Conservation (phyloP, 2,888 invertebrate species). For the Gastracanthus pulcherrimus region DNA sequence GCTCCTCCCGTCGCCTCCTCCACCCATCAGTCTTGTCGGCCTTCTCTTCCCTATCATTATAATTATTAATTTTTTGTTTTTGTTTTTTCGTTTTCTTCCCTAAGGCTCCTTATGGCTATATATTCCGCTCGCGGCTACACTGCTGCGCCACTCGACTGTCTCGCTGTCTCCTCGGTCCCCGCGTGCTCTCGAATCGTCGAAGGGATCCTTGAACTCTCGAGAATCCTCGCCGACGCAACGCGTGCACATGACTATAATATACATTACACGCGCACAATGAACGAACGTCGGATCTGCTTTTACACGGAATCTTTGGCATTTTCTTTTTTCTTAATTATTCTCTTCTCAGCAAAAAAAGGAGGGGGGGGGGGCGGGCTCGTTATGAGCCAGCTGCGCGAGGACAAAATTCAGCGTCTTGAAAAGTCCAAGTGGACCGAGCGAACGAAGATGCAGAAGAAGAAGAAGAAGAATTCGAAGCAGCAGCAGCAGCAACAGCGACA, state of each 20-base stretch:
- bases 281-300: no score
- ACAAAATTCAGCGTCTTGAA: no score
- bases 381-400: no score
- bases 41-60: neutral
- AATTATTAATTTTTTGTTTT: neutral
- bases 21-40: slow-evolving; percentile 55
- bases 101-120: slow-evolving; percentile 51
- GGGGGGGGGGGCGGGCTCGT: neutral
- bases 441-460: neutral
- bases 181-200: neutral
- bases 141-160: neutral
- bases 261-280: no score
- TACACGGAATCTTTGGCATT: neutral
- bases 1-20: slow-evolving; percentile 27
- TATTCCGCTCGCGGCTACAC: neutral
- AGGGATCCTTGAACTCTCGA: no score
- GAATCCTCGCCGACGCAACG: neutral
- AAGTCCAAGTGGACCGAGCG: no score
- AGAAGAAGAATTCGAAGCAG: no score
- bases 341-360: neutral
- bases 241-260: no score
- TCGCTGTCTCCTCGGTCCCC: neutral
- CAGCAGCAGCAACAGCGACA: no score
- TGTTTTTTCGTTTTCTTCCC: slow-evolving; percentile 22
- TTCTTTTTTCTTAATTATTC: neutral